These are phyloP conservation scores for Drosophila watanabei DNA, from an alignment of 1,140 invertebrate genomes.

Conservation along the genomic window DNA sequence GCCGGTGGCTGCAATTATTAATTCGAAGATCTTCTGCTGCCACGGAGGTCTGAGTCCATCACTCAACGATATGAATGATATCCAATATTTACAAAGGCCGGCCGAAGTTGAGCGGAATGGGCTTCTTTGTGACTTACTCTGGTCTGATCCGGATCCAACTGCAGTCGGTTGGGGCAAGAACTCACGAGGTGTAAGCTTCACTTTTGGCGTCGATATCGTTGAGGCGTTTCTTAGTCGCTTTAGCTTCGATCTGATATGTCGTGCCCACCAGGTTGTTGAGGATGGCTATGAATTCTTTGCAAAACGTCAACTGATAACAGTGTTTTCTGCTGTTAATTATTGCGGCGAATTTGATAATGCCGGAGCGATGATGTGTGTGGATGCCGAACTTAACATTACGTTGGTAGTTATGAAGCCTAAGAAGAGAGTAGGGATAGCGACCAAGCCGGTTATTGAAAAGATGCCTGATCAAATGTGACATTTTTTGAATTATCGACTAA, in stretches of 20 bases:
- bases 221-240: slow-evolving; percentile 96
- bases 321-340: slow-evolving; percentile 91
- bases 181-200: slow-evolving; percentile 97
- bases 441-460: slow-evolving; percentile 10
- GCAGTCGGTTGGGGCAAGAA: slow-evolving; percentile 96
- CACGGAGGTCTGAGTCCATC: slow-evolving; percentile 96
- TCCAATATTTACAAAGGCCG: slow-evolving; percentile 94
- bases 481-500: not conserved
- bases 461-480: slow-evolving; percentile 12
- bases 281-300: slow-evolving; percentile 99
- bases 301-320: slow-evolving; percentile 98
- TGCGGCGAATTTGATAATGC: slow-evolving; percentile 99
- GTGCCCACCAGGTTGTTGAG: slow-evolving; percentile 98
- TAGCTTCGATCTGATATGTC: slow-evolving; percentile 97
- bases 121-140: slow-evolving; percentile 96
- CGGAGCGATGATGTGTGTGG: slow-evolving; percentile 98
- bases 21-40: slow-evolving; percentile 98
- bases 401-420: slow-evolving; percentile 88
- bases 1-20: slow-evolving; percentile 97
- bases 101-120: slow-evolving; percentile 96
- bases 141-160: slow-evolving; percentile 98
- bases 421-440: not conserved
- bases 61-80: slow-evolving; percentile 95
- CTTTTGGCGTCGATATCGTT: slow-evolving; percentile 96
- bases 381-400: slow-evolving; percentile 99